These are phyloP conservation scores for Oreochromis grahami DNA, from an alignment of 2,797 vertebrate species.

Conservation along the genomic window DNA sequence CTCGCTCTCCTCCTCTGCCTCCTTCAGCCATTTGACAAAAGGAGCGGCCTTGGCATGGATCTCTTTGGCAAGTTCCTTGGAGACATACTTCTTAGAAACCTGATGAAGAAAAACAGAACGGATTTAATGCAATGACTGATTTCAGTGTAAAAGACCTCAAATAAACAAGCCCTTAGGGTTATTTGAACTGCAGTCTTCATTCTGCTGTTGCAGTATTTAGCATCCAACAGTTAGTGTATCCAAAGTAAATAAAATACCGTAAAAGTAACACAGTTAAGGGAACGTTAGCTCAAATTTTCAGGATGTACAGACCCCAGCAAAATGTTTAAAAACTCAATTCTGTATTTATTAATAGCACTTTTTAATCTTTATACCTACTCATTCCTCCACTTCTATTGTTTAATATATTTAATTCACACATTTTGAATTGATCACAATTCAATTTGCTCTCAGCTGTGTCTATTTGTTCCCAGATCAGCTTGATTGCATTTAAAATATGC, in stretches of 20 bases:
- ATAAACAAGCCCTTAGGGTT: accelerated
- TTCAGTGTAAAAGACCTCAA: not conserved
- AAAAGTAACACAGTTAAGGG: not conserved
- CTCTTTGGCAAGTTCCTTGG: conserved; percentile 98
- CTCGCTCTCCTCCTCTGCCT: conserved; percentile 97
- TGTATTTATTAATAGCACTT: accelerated
- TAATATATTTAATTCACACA: not conserved
- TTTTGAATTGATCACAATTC: not conserved
- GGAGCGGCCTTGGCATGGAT: conserved; percentile 95
- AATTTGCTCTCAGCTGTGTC: accelerated
- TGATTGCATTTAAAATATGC: not conserved
- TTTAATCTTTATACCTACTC: not conserved
- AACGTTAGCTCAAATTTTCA: not conserved
- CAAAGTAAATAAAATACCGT: not conserved
- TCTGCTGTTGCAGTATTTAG: not conserved
- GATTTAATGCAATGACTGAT: not conserved
- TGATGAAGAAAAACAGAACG: conserved; percentile 18
- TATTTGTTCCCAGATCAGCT: accelerated
- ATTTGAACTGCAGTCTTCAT: not conserved
- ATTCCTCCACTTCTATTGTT: not conserved
- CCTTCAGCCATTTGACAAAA: conserved; percentile 98
- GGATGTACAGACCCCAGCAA: not conserved
- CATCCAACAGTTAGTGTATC: not conserved
- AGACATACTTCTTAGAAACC: conserved; percentile 98
- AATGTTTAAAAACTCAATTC: accelerated